Evolutionary conservation across 2,113 vertebrate species (phyloP).

Genomic region (Pica pica): DNA sequence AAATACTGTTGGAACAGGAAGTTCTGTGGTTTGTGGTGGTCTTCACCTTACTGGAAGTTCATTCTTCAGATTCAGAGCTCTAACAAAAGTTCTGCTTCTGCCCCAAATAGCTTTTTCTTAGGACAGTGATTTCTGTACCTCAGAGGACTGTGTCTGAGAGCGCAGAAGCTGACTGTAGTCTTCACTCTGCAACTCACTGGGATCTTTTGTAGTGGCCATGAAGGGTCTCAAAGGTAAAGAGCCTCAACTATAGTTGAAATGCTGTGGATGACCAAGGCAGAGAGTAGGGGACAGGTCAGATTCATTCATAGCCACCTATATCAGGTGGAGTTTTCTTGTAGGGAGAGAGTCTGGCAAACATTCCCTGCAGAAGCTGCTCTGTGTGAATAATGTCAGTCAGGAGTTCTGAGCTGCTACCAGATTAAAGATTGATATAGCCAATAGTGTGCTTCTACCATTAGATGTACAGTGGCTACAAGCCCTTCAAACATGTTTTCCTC

Average conservation of each 20-base stretch:
- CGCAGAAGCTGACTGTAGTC: accelerated
- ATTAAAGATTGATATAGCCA: background rate
- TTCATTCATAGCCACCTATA: background rate
- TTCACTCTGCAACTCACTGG: background rate
- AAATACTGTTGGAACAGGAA: background rate
- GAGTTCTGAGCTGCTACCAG: background rate
- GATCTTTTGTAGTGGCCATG: background rate
- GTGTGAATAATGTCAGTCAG: background rate
- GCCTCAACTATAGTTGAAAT: background rate
- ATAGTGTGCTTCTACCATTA: background rate
- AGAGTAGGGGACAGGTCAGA: background rate
- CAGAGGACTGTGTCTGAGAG: background rate
- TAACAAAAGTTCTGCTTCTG: background rate
- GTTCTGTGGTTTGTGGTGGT: background rate
- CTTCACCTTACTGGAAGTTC: background rate
- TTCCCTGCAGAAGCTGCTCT: background rate
- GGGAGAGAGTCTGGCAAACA: background rate
- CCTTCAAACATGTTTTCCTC: background rate
- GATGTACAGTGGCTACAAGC: background rate
- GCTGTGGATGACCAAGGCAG: background rate
- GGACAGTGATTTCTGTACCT: background rate
- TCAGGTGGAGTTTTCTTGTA: background rate
- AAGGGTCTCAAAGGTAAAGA: background rate
- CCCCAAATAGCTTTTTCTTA: background rate
- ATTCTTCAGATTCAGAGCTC: background rate